Percentiles rank a stretch among this genome's conserved stretches.
Evolutionary conservation across 2,113 vertebrate species (phyloP).

Genomic region (Ia io): DNA sequence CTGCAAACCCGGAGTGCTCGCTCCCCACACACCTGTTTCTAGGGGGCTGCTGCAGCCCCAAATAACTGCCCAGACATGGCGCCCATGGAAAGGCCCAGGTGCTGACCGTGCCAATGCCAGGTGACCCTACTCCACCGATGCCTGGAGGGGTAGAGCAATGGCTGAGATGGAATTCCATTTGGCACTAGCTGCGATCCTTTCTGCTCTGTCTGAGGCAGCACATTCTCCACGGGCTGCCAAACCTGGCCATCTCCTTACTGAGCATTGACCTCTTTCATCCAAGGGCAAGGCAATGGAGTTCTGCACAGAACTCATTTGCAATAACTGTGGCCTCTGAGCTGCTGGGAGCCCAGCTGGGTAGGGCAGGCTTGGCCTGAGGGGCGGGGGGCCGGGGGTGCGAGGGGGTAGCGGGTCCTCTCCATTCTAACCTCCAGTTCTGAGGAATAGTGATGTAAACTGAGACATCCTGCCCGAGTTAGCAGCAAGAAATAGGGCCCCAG

Average conservation of each 20-base stretch:
- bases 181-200: not conserved
- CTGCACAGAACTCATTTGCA: not conserved
- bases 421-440: constrained; percentile 5
- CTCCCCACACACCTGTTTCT: not conserved
- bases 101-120: not conserved
- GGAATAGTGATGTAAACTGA: not conserved
- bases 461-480: constrained; percentile 60
- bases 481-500: not conserved
- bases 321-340: not conserved
- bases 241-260: not conserved
- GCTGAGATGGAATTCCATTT: constrained; percentile 47
- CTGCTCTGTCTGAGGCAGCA: not conserved
- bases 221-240: constrained; percentile 48
- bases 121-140: not conserved
- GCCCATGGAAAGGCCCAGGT: not conserved
- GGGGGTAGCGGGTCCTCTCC: not conserved
- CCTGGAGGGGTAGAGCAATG: constrained; percentile 30
- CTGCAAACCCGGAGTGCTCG: not conserved
- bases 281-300: not conserved
- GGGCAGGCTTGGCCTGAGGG: not conserved
- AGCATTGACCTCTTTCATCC: not conserved
- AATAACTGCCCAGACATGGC: not conserved
- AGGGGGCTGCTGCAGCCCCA: not conserved
- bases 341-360: not conserved
- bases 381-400: not conserved